Evolutionary conservation across 2,113 vertebrate genomes (phyloP).

Genomic region (Strix aluco): DNA sequence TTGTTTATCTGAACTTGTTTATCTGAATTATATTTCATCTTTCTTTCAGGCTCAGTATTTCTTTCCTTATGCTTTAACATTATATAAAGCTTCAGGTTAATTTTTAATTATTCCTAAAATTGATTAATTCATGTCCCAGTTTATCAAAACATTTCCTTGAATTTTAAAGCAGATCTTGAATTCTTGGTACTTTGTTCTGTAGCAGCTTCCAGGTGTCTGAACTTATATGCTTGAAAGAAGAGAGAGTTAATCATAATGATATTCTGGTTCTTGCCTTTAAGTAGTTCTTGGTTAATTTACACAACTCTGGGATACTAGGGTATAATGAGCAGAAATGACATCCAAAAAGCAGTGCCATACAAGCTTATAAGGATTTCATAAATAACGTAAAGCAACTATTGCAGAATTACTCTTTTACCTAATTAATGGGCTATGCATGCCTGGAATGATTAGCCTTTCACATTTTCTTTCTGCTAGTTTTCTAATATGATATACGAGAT

Average conservation of each 20-base stretch:
- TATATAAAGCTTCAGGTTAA: not conserved
- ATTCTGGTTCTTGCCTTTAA: not conserved
- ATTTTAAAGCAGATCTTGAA: not conserved
- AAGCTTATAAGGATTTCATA: conserved; percentile 8
- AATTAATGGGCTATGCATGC: not conserved
- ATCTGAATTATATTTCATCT: not conserved
- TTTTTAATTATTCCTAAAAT: not conserved
- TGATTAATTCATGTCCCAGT: not conserved
- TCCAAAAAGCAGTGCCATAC: not conserved
- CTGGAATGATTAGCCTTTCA: not conserved
- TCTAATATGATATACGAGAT: not conserved
- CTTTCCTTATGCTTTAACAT: not conserved
- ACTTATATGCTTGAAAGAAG: not conserved
- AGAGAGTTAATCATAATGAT: not conserved
- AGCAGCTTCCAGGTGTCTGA: not conserved
- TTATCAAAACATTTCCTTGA: not conserved
- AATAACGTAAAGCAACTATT: not conserved
- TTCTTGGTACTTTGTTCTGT: not conserved
- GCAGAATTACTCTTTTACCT: not conserved
- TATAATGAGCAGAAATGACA: not conserved
- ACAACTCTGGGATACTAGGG: not conserved
- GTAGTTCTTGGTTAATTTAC: not conserved
- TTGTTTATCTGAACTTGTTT: not conserved
- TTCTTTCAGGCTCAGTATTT: not conserved
- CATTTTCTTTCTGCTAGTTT: not conserved